Conservation (phyloP, 2,888 invertebrate genomes). For the Napeogenes inachia region DNA sequence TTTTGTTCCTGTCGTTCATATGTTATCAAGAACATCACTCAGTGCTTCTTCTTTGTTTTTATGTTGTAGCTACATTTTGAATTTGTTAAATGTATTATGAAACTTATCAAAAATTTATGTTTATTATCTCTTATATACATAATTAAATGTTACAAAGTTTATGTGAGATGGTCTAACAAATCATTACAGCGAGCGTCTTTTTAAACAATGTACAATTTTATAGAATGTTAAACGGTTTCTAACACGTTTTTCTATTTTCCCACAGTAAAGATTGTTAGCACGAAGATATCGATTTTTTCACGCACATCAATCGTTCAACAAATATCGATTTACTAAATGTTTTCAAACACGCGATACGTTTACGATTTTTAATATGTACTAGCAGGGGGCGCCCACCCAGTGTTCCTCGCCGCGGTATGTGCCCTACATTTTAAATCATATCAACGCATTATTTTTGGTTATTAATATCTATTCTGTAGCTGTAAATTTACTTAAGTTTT, state of each 20-base stretch:
- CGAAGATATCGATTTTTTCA: constrained; percentile 50
- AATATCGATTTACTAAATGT: constrained; percentile 66
- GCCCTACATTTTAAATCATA: constrained; percentile 3
- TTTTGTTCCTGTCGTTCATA: no score
- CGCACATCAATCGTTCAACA: constrained; percentile 60
- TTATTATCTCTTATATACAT: no score
- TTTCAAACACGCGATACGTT: constrained; percentile 61
- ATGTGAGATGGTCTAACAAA: no score
- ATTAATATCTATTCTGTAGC: not conserved
- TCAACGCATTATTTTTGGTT: not conserved
- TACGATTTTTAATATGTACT: constrained; percentile 59
- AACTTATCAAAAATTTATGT: no score
- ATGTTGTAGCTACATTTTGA: no score
- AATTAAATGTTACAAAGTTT: no score
- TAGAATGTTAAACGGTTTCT: constrained; percentile 4
- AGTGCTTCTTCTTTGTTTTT: no score
- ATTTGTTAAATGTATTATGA: no score
- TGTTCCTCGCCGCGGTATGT: constrained; percentile 50
- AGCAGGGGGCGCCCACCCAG: constrained; percentile 73
- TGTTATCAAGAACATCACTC: no score
- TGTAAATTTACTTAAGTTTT: no score
- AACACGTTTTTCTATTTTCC: constrained; percentile 13
- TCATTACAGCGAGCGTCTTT: not conserved
- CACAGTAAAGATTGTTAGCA: constrained; percentile 36
- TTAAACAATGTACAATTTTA: not conserved